Percentiles rank a stretch among this genome's conserved stretches.
These are phyloP conservation scores for Dicyrtoma fusca DNA, from an alignment of 2,888 invertebrate species.

Conservation along the genomic window DNA sequence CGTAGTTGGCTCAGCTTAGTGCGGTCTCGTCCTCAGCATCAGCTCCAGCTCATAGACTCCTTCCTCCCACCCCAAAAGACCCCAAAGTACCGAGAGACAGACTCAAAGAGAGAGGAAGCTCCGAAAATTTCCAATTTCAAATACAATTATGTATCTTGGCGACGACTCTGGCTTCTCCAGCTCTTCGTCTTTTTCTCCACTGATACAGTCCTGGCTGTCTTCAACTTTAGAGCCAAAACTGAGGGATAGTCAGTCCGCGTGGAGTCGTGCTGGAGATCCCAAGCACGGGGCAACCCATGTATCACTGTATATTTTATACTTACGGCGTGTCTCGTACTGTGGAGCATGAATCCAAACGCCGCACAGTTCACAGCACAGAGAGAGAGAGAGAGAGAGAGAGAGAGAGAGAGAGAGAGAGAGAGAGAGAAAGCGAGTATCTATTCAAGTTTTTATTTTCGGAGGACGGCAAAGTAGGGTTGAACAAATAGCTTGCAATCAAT, in stretches of 20 bases:
- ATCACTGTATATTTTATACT: too few relatives aligned
- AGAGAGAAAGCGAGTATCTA: not conserved
- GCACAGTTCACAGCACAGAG: not conserved
- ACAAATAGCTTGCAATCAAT: conserved; percentile 19
- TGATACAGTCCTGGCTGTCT: not conserved
- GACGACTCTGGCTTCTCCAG: not conserved
- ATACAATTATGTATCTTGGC: conserved; percentile 22
- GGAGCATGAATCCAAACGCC: not conserved
- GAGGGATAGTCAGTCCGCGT: too few relatives aligned
- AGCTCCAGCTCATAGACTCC: not conserved
- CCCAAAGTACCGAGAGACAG: not conserved
- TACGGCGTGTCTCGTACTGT: not conserved
- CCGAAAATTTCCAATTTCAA: conserved; percentile 23
- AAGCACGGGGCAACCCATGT: too few relatives aligned
- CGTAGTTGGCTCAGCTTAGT: too few relatives aligned
- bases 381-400: not conserved
- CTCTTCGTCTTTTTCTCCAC: not conserved
- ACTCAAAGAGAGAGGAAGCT: conserved; percentile 2
- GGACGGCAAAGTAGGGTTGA: not conserved
- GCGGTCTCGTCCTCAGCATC: too few relatives aligned
- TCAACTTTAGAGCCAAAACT: not conserved
- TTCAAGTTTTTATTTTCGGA: too few relatives aligned
- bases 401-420: not conserved
- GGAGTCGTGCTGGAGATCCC: too few relatives aligned
- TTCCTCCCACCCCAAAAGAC: too few relatives aligned